Evolutionary conservation across 2,113 vertebrate species (phyloP), one percentile per base, ranked within the genome.

Genomic region (Lophotis ruficrista): DNA sequence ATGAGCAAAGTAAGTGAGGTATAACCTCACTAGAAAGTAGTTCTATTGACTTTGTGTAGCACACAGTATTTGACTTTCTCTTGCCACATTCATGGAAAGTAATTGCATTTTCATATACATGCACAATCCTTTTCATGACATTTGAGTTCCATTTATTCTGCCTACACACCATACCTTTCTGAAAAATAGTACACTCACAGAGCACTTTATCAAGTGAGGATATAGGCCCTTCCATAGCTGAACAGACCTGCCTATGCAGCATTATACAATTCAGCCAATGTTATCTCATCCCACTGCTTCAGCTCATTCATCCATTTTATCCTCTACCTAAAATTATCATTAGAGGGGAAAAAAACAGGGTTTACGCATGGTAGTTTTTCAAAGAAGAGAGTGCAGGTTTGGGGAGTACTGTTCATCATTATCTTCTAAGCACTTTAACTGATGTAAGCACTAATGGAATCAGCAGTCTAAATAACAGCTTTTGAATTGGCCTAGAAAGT

Each of bases 381-480:
- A 92, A 92, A 93, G 57, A 93, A 75, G 19, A 94, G 23, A 90
- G 41, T 58, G 20, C 25, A 41, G 70, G 70, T 88, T 89, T 94
- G 83, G 24, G 33, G 35, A 89, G 23, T 73, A 56, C n/a, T 87
- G 33, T 91, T 84, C 73, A 83, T 96, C 83, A 85, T 83, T 38
- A 87, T 91, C 65, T 96, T 89, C 71, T 47, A 70, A 71, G 77
- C 65, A 73, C 81, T 97, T 97, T 83, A 95, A 95, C 61, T 96
- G 73, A 94, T 86, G 12, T 41, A 92, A 97, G 56, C 37, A 60
- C 70, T 96, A 97, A 96, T 93, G 79, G 79, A 95, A 96, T 92
- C 68, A 57, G 88, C 85, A 94, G 23, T 89, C 84, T 96, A 94
- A 97, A 89, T 85, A 94, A 53, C 77, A 91, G 72, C 37, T 80